Base-by-base conservation (phyloP, 2,113 vertebrate species). In the Panthera leo region DNA sequence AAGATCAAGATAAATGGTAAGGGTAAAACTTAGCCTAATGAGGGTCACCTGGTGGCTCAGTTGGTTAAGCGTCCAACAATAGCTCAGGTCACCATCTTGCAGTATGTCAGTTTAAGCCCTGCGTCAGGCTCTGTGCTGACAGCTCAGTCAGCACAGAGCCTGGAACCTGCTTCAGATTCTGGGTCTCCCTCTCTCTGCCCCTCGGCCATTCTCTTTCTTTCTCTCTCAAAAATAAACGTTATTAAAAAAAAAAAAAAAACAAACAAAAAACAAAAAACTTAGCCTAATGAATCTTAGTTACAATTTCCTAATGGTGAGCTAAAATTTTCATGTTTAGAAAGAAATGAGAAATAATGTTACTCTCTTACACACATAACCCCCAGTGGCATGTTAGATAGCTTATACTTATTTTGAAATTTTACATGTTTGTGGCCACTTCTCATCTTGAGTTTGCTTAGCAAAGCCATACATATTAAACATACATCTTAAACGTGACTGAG, bases 301-400 rank as follows among this genome's bases (percentile, higher is more conserved):
- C 95, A 93, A 94, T 92, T 87, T 94, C 48, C 63, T 86, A 93
- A 45, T 68, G 29, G 42, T 92, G 61, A 96, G 6, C 16, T 85
- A 79, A 95, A 92, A 96, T 63, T 95, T 98, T 96, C 88, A 95
- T 82, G 39, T 97, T 91, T 88, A 95, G 73, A 42, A 92, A 94
- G 21, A 94, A 76, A 42, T 73, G 39, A 88, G 58, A 85, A 93
- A 95, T 78, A 90, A 95, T 89, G 86, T 70, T 92, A 89, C 80
- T 94, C 34, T 89, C 68, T 83, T 87, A 89, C 4, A 93, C 39
- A 93, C 9, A 58, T 71, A 91, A 78, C 4, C n/a, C 67, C 34
- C 19, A 90, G 82, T 84, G 21, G 34, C 61, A 73, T 70, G 18
- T 89, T 78, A 80, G 53, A 82, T 48, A 91, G 5, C 19, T 95